Evolutionary conservation across 2,797 vertebrate species (phyloP).

Genomic region (Bovichtus variegatus): DNA sequence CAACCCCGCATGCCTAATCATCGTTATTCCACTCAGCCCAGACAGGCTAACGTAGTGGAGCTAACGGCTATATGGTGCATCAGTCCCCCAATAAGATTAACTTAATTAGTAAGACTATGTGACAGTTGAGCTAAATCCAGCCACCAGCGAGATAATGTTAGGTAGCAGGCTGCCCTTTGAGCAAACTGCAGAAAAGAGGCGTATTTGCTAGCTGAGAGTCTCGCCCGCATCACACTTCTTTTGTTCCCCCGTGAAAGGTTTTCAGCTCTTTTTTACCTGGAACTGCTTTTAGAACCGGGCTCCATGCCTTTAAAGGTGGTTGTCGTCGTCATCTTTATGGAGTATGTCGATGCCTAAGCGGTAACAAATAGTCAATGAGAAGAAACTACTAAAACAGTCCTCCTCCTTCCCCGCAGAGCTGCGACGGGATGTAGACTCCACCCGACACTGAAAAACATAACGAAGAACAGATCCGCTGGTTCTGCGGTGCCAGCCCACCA

Average conservation of each 20-base stretch:
- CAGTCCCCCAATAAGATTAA: constrained; percentile 72
- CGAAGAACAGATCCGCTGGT: constrained; percentile 63
- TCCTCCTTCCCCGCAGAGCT: constrained; percentile 66
- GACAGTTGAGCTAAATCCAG: constrained; percentile 73
- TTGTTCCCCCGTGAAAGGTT: constrained; percentile 78
- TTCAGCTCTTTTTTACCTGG: constrained; percentile 82
- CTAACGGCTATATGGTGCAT: constrained; percentile 44
- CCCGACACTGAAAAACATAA: constrained; percentile 81
- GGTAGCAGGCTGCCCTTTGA: constrained; percentile 7
- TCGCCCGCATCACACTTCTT: constrained; percentile 82
- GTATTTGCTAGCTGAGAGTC: constrained; percentile 57
- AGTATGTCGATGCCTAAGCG: constrained; percentile 44
- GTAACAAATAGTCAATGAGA: constrained; percentile 52
- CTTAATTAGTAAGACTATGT: constrained; percentile 71
- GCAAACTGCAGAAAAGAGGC: constrained; percentile 39
- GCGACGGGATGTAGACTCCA: constrained; percentile 82
- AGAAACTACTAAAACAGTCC: constrained; percentile 54
- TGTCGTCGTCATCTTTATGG: constrained; percentile 86
- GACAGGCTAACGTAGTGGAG: constrained; percentile 47
- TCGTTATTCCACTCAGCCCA: neutral
- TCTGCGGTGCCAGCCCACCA: constrained; percentile 77
- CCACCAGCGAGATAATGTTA: constrained; percentile 29
- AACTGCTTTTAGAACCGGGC: constrained; percentile 85
- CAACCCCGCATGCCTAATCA: neutral
- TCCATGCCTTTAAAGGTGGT: constrained; percentile 87